A percentile compares a stretch with the other conserved stretches of the same genome.
Conservation (phyloP, 2,113 vertebrate species). For the Propithecus coquereli region DNA sequence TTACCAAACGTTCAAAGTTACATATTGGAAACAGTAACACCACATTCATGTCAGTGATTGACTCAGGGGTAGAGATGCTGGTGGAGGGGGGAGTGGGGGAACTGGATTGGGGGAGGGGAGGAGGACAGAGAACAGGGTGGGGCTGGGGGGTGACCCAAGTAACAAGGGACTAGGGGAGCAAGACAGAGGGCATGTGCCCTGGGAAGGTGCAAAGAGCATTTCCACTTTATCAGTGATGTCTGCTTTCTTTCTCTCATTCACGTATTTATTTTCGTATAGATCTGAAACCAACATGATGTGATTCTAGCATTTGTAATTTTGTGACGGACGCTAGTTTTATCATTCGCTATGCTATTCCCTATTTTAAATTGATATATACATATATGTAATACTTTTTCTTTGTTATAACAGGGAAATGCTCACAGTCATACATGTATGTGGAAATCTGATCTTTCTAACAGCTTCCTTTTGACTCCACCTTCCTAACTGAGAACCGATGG, state of each 20-base stretch:
- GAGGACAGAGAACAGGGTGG: not conserved
- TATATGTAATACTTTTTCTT: not conserved
- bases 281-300: not conserved
- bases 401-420: not conserved
- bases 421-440: fast-evolving
- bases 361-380: not conserved
- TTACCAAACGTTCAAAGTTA: too few species aligned
- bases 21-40: not conserved
- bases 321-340: fast-evolving
- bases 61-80: not conserved
- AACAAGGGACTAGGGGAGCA: not conserved
- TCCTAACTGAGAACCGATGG: not conserved
- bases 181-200: fast-evolving
- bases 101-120: fast-evolving
- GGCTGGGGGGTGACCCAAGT: too few species aligned
- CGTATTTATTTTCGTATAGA: not conserved
- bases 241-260: not conserved
- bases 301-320: too few species aligned
- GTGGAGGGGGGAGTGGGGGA: fast-evolving
- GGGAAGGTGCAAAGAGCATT: not conserved
- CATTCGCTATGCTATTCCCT: not conserved
- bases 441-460: not conserved
- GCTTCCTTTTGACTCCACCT: not conserved
- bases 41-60: fast-evolving
- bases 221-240: fast-evolving